Conservation (phyloP, 1,140 invertebrate species). For the Dendroctonus valens region DNA sequence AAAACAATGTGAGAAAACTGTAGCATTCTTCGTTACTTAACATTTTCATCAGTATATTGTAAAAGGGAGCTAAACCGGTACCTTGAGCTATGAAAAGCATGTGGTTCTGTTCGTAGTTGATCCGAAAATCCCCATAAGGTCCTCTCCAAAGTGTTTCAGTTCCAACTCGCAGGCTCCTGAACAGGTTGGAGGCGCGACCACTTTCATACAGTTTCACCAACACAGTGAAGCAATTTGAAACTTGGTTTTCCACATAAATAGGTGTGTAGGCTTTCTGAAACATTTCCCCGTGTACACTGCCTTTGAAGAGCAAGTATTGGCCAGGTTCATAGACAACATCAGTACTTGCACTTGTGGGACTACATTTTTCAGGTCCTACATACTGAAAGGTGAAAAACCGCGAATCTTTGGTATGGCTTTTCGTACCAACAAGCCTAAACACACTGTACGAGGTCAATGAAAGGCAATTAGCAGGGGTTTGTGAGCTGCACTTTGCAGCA, state of each 20-base stretch:
- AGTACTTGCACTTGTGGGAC: background rate
- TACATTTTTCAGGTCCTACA: conserved; percentile 42
- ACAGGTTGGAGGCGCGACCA: conserved; percentile 60
- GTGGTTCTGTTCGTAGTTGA: conserved; percentile 53
- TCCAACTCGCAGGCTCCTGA: conserved; percentile 56
- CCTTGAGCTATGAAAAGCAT: conserved; percentile 67
- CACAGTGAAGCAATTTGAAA: conserved; percentile 57
- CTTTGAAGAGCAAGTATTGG: conserved; percentile 58
- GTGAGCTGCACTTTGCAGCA: background rate
- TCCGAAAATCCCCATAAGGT: conserved; percentile 61
- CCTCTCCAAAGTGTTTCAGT: conserved; percentile 61
- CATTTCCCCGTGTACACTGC: conserved; percentile 18
- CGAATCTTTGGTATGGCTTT: conserved; percentile 41
- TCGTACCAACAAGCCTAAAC: conserved; percentile 55
- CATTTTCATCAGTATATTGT: conserved; percentile 59
- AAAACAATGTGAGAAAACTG: conserved; percentile 58
- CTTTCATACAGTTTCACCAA: conserved; percentile 63
- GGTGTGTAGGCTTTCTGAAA: conserved; percentile 66
- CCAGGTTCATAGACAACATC: conserved; percentile 52
- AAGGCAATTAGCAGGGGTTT: conserved; percentile 46
- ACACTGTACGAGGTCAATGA: conserved; percentile 54
- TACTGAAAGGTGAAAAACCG: conserved; percentile 46
- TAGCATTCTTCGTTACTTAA: conserved; percentile 64
- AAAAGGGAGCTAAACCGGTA: conserved; percentile 68
- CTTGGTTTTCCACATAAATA: conserved; percentile 49